phyloP scores from a whole-genome alignment of 2,888 invertebrate genomes.

The Drosophila quinaria region DNA sequence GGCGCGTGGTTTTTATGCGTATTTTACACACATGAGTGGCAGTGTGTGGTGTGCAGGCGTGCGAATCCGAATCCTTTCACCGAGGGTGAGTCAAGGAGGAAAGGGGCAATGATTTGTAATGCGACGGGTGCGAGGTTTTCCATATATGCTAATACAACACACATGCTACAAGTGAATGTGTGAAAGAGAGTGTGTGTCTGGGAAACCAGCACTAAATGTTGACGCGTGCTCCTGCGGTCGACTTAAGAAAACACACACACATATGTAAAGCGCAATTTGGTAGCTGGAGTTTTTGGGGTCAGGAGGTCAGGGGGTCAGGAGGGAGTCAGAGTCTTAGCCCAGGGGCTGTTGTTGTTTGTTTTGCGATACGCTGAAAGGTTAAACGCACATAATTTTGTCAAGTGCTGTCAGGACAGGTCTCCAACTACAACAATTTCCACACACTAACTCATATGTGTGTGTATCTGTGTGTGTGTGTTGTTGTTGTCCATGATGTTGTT shows the following conservation, averaged over 20 bases:
- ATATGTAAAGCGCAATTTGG: conserved; percentile 22
- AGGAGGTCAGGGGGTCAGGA: background rate
- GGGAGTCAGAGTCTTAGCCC: conserved; percentile 18
- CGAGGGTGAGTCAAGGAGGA: conserved; percentile 39
- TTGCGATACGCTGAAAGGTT: conserved; percentile 70
- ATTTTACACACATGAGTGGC: conserved; percentile 56
- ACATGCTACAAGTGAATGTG: conserved; percentile 30
- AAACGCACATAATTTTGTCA: conserved; percentile 81
- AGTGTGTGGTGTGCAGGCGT: conserved; percentile 63
- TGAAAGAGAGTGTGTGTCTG: conserved; percentile 26
- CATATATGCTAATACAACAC: conserved; percentile 68
- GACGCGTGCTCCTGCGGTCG: conserved; percentile 74
- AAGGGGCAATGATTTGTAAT: conserved; percentile 66
- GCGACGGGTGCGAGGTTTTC: conserved; percentile 55
- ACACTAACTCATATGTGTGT: conserved; percentile 26
- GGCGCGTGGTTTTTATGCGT: conserved; percentile 45
- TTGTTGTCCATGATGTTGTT: conserved; percentile 21
- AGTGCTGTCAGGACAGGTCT: conserved; percentile 75
- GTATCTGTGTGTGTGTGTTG: conserved; percentile 13
- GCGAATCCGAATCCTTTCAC: conserved; percentile 68
- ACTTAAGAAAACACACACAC: conserved; percentile 31
- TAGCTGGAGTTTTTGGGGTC: background rate
- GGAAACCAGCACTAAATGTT: conserved; percentile 71
- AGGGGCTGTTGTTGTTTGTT: conserved; percentile 45
- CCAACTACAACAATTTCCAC: conserved; percentile 20